Evolutionary conservation across 2,797 vertebrate species (phyloP).

Genomic region (Hypotaenidia okinawae): DNA sequence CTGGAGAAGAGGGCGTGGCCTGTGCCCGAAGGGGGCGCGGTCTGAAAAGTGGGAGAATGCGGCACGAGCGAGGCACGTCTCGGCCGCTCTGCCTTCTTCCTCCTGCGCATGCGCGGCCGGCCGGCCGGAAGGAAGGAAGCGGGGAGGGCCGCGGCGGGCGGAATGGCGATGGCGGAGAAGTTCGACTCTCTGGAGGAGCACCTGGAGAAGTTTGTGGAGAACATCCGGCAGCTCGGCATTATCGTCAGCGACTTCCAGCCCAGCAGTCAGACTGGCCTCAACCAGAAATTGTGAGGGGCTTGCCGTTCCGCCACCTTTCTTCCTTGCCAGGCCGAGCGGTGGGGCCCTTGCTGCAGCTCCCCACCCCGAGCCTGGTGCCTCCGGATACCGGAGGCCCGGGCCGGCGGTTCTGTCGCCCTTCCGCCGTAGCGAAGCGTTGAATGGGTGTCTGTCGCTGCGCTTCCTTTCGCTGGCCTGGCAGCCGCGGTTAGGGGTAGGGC

Average conservation of each 20-base stretch:
- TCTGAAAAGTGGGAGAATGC: too few species aligned
- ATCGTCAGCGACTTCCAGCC: slow-evolving; percentile 99
- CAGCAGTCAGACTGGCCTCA: slow-evolving; percentile 96
- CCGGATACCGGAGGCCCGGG: background rate
- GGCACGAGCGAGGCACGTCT: accelerated
- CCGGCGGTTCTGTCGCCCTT: too few species aligned
- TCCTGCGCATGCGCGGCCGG: background rate
- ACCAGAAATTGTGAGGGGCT: slow-evolving; percentile 94
- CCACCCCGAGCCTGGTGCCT: background rate
- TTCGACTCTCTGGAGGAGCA: slow-evolving; percentile 97
- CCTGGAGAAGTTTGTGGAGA: slow-evolving; percentile 98
- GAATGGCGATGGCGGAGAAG: slow-evolving; percentile 88
- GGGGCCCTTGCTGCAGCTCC: background rate
- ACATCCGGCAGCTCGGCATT: slow-evolving; percentile 97
- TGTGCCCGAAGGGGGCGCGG: background rate
- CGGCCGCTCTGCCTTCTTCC: accelerated
- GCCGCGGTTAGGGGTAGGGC: too few species aligned
- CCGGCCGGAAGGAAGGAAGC: background rate
- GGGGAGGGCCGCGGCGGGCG: accelerated
- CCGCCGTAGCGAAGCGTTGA: too few species aligned
- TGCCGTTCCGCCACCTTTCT: accelerated
- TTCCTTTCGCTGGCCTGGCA: too few species aligned
- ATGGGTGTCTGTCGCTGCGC: background rate
- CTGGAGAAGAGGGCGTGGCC: background rate
- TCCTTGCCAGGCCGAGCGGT: background rate